Base-by-base conservation (phyloP, 2,113 vertebrate species). In the Manacus vitellinus region DNA sequence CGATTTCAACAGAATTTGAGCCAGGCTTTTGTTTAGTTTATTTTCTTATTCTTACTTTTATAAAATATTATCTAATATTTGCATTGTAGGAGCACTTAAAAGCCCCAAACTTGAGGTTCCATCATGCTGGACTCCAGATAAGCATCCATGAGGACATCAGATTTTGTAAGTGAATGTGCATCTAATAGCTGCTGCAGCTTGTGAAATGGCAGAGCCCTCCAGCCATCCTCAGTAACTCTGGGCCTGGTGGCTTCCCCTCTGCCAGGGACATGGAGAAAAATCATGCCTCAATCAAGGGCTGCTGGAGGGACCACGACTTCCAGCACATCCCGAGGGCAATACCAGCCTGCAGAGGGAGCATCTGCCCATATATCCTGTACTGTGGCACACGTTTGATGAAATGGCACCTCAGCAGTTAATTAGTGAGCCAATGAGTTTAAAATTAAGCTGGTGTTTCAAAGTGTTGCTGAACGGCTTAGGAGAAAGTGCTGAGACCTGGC, bases 381-480 rank as follows among this genome's bases (percentile, higher is more conserved):
- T 58, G 55, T 0, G 0, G 30, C 74, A 49, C 0, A 0, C 1
- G 1, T 11, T n/a, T 11, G 33, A 7, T 62, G 47, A 33, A 72
- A 51, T 18, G 31, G 22, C 47, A 54, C 18, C 41, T 89, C 68
- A 49, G 46, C 41, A 54, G 71, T 33, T 82, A 62, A 67, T 44
- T 63, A 13, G 72, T 30, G 59, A 91, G 31, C 11, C 31, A 58
- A 7, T 1, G 54, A 44, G 21, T 44, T 85, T 63, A 54, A 87
- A 71, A 82, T 72, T 37, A 85, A 70, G 49, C 15, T 24, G 10
- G 10, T 54, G 49, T 22, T 89, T 77, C 72, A 25, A 49, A 71
- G 46, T 20, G 44, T 27, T 65, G 62, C 66, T 85, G 74, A 89
- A 79, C 0, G 0, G 24, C 7, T 88, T 23, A 21, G 54, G 27